phyloP scores from a whole-genome alignment of 1,140 invertebrate species.

The Andrena cerasifolii region DNA sequence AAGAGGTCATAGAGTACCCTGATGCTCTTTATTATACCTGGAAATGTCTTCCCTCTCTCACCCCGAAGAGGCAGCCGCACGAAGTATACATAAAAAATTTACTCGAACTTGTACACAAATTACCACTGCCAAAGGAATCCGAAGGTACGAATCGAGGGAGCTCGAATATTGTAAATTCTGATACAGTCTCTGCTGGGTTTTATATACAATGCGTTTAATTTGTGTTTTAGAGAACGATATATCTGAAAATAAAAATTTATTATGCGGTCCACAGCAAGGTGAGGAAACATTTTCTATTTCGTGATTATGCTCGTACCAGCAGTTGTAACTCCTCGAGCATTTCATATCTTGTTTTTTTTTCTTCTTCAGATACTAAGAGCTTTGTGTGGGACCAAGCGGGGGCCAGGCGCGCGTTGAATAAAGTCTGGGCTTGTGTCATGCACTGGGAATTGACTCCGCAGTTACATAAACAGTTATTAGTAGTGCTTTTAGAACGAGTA shows the following conservation, averaged over 20 bases:
- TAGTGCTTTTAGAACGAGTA: constrained; percentile 92
- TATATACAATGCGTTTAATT: not conserved
- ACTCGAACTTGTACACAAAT: constrained; percentile 86
- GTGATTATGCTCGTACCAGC: not conserved
- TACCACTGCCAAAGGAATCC: constrained; percentile 82
- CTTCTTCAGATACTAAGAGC: constrained; percentile 56
- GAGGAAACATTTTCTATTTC: constrained; percentile 22
- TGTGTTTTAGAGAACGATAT: constrained; percentile 59
- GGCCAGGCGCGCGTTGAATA: constrained; percentile 83
- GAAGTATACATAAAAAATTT: constrained; percentile 88
- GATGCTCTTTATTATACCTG: constrained; percentile 86
- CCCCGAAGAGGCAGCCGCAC: constrained; percentile 83
- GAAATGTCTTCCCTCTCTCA: constrained; percentile 83
- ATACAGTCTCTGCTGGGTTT: not conserved
- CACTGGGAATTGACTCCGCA: constrained; percentile 85
- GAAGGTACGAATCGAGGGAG: constrained; percentile 59
- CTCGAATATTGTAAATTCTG: not conserved
- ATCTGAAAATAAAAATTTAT: constrained; percentile 65
- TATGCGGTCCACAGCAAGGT: constrained; percentile 73
- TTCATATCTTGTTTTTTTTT: constrained; percentile 18
- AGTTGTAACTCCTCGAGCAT: constrained; percentile 9
- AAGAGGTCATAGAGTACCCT: constrained; percentile 85
- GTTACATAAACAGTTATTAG: constrained; percentile 90
- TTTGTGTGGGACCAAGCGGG: constrained; percentile 78
- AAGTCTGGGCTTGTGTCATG: constrained; percentile 88